phyloP scores from a whole-genome alignment of 2,113 vertebrate species.

The Tupaia tana region DNA sequence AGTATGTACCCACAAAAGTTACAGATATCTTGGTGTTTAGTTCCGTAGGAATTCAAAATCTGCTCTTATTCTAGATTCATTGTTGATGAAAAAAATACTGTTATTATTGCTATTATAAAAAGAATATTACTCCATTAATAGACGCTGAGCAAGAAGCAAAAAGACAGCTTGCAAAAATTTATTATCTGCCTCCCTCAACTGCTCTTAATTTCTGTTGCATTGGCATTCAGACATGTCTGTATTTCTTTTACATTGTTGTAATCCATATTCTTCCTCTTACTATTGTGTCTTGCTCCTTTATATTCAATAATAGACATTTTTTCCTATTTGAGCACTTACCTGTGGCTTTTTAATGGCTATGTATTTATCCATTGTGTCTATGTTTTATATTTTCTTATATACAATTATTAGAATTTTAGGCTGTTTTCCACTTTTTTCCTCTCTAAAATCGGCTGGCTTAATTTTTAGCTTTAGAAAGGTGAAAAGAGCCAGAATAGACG shows the following conservation, averaged over 20 bases:
- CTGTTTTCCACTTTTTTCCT: background rate
- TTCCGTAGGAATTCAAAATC: constrained; percentile 1
- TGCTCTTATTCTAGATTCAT: background rate
- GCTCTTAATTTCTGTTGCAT: background rate
- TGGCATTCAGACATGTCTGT: background rate
- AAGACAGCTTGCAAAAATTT: background rate
- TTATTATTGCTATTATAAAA: background rate
- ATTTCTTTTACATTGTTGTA: background rate
- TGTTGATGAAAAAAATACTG: constrained; percentile 5
- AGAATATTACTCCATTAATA: background rate
- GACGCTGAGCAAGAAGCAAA: background rate
- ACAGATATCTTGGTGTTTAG: background rate
- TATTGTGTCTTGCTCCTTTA: background rate
- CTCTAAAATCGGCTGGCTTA: background rate
- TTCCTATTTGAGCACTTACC: background rate
- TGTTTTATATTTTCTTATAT: background rate
- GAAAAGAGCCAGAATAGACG: background rate
- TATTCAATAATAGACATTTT: background rate
- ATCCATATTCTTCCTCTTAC: background rate
- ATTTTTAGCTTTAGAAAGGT: constrained; percentile 19
- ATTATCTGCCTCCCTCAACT: background rate
- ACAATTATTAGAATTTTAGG: background rate
- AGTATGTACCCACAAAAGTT: background rate
- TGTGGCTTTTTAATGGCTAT: background rate
- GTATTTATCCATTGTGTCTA: background rate